Base-by-base conservation (phyloP, 2,888 invertebrate genomes). In the Trileptium ribeirensis region DNA sequence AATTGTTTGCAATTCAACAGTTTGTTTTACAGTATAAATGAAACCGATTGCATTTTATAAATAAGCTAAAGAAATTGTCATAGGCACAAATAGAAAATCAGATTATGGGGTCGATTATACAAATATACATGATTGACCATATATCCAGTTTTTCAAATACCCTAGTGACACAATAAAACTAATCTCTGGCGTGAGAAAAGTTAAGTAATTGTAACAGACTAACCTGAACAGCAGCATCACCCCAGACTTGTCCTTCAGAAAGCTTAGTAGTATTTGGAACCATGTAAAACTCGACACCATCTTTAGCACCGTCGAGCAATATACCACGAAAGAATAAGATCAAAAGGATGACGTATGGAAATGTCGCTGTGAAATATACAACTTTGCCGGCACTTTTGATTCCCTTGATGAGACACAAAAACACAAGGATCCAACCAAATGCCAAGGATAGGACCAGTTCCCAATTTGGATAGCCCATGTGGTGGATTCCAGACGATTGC, bases 371-470 rank as follows among this genome's bases (percentile, higher is more conserved):
- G 40, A 80, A 80, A 24, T 78, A 80, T 36, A 70, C 70, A 8
- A 79, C 79, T 33, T 79, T 79, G 8, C 79, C 79, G 24, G 79
- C 64, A 2, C 70, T 70, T 40, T 81, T 75, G 64, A 81, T 40
- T 24, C 81, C 81, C 67, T 75, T 75, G 24, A 81, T n/a, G 3
- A 81, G 67, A 31, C 38, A 78, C n/a, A 64, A 29, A 39, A 81
- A 81, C 2, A 81, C 77, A 2, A 81, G 24, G 3, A 81, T 40
- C 81, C 81, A 81, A 3, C 67, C 81, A 31, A 2, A 33, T n/a
- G 37, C 8, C 36, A 81, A 39, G 0, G 64, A 24, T 15, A 77
- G 36, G 1, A 81, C 67, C 75, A 81, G 37, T 3, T 79, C 80
- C 70, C 70, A 70, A 29, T 67, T 33, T 24, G 80, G 80, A 1